Evolutionary conservation across 2,797 vertebrate species (phyloP).

Genomic region (Podargus strigoides): DNA sequence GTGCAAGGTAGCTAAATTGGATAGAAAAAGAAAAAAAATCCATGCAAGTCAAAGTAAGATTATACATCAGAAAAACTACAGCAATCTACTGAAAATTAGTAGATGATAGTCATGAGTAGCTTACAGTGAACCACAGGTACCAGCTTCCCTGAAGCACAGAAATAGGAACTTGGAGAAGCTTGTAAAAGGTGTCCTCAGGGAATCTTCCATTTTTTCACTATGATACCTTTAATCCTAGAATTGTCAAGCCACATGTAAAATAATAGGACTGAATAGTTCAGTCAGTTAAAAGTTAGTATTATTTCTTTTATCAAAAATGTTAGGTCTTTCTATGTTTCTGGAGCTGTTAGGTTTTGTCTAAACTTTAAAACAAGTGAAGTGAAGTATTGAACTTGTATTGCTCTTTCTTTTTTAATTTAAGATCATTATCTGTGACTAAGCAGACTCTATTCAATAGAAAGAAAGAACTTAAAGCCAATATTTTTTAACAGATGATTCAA

Average conservation of each 20-base stretch:
- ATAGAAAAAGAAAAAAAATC: conserved; percentile 17
- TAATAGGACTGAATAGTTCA: conserved; percentile 64
- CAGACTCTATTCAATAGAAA: conserved; percentile 19
- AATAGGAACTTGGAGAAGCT: conserved; percentile 59
- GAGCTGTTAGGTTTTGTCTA: conserved; percentile 26
- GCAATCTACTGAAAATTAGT: conserved; percentile 64
- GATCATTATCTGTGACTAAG: conserved; percentile 65
- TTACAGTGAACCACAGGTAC: conserved; percentile 52
- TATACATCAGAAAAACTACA: conserved; percentile 63
- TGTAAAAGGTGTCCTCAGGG: conserved; percentile 69
- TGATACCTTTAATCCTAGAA: conserved; percentile 72
- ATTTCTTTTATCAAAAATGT: conserved; percentile 52
- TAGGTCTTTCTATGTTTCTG: conserved; percentile 52
- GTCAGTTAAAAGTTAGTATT: conserved; percentile 68
- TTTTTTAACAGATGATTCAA: conserved; percentile 90
- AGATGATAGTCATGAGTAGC: conserved; percentile 60
- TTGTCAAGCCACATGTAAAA: conserved; percentile 71
- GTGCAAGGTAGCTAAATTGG: conserved; percentile 34
- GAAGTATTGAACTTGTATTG: conserved; percentile 31
- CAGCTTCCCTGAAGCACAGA: conserved; percentile 66
- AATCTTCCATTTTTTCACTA: conserved; percentile 64
- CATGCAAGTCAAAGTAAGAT: conserved; percentile 47
- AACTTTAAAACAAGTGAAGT: conserved; percentile 58
- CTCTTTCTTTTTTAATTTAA: conserved; percentile 52
- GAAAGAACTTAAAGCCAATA: conserved; percentile 43